These are phyloP conservation scores for Metellina segmentata DNA, from an alignment of 2,888 invertebrate species.

Conservation along the genomic window DNA sequence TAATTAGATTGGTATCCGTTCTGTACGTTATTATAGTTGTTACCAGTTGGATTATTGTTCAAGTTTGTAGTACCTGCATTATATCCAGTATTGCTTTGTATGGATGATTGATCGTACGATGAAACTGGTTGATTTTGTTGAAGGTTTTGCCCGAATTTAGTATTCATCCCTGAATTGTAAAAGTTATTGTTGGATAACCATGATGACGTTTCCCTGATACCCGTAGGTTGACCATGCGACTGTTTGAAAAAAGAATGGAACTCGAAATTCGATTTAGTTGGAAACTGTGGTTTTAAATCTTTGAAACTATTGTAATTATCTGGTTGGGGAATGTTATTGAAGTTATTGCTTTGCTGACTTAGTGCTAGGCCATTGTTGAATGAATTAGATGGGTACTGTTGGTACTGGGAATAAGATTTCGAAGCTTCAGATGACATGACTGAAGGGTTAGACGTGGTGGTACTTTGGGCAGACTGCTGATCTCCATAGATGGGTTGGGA, in stretches of 20 bases:
- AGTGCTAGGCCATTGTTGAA: slow-evolving; percentile 3
- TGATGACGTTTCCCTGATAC: not conserved
- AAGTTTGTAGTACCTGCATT: slow-evolving; percentile 19
- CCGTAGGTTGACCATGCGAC: not conserved
- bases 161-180: slow-evolving; percentile 2
- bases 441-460: not conserved
- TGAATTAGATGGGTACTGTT: slow-evolving; percentile 40
- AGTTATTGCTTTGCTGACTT: slow-evolving; percentile 28
- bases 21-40: slow-evolving; percentile 9
- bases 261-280: slow-evolving; percentile 44
- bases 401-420: slow-evolving; percentile 31
- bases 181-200: slow-evolving; percentile 12
- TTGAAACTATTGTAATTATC: slow-evolving; percentile 5
- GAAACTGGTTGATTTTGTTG: slow-evolving; percentile 24
- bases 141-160: not conserved
- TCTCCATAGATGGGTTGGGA: slow-evolving; percentile 17
- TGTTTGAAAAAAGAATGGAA: slow-evolving; percentile 41
- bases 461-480: not conserved
- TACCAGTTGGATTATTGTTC: not conserved
- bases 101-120: not conserved
- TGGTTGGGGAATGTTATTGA: slow-evolving; percentile 49
- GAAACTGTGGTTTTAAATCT: slow-evolving; percentile 4
- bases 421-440: slow-evolving; percentile 54
- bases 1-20: slow-evolving; percentile 14
- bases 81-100: not conserved